phyloP scores from a whole-genome alignment of 1,140 invertebrate genomes.

The Drosophila equinoxialis region DNA sequence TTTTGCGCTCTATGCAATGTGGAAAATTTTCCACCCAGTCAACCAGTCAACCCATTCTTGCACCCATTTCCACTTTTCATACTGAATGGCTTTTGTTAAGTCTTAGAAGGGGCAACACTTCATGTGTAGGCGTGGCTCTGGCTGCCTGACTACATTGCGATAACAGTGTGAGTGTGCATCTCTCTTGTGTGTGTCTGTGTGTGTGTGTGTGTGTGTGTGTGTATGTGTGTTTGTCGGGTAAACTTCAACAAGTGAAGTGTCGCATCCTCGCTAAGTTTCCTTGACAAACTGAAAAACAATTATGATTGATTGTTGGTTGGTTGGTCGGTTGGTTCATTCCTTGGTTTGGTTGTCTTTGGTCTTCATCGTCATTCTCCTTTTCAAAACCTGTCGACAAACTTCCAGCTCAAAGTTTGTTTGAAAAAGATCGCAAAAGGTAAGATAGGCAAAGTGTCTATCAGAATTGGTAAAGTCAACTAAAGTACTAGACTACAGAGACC shows the following conservation, averaged over 20 bases:
- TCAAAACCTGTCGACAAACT: neutral
- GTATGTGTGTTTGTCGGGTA: slow-evolving; percentile 16
- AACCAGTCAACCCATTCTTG: slow-evolving; percentile 15
- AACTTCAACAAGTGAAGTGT: slow-evolving; percentile 60
- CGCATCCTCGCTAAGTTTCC: slow-evolving; percentile 38
- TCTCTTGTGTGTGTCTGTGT: slow-evolving; percentile 1
- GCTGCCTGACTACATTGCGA: slow-evolving; percentile 59
- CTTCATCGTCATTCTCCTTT: neutral
- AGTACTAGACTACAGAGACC: neutral
- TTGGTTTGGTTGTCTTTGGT: neutral
- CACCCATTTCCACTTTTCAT: slow-evolving; percentile 24
- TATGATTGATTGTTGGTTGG: slow-evolving; percentile 71
- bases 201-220: slow-evolving; percentile 1
- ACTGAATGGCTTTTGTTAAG: slow-evolving; percentile 68
- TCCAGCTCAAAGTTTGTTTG: slow-evolving; percentile 4
- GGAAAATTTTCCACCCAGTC: slow-evolving; percentile 51
- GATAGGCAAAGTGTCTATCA: slow-evolving; percentile 17
- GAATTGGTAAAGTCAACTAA: slow-evolving; percentile 7
- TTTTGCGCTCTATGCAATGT: slow-evolving; percentile 57
- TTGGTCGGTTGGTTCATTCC: slow-evolving; percentile 24
- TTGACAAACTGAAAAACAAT: slow-evolving; percentile 79
- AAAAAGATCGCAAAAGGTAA: slow-evolving; percentile 17
- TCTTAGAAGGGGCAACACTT: slow-evolving; percentile 33
- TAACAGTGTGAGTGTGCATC: slow-evolving; percentile 43
- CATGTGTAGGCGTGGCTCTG: slow-evolving; percentile 37